These are phyloP conservation scores for Trogon melanurus DNA, from an alignment of 2,113 vertebrate species.

Conservation along the genomic window DNA sequence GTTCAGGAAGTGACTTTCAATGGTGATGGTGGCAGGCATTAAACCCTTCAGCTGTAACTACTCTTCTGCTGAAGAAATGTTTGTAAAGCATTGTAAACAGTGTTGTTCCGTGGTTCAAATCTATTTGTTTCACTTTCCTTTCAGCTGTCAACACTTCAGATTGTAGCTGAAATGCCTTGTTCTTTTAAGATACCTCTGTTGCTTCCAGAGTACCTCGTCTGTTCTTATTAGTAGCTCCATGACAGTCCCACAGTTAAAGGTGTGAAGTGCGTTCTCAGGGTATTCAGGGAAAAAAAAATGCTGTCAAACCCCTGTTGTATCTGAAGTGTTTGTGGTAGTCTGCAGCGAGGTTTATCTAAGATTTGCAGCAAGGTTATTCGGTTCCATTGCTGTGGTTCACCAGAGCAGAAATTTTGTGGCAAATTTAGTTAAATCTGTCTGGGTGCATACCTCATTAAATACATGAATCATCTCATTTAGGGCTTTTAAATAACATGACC, in stretches of 20 bases:
- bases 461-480: background rate
- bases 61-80: slow-evolving; percentile 7
- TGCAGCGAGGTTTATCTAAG: background rate
- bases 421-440: background rate
- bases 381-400: background rate
- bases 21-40: background rate
- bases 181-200: slow-evolving; percentile 9
- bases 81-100: slow-evolving; percentile 45
- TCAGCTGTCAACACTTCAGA: slow-evolving; percentile 57
- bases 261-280: background rate
- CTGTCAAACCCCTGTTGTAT: background rate
- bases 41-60: slow-evolving; percentile 31
- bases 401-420: background rate
- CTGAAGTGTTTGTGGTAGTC: background rate
- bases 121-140: slow-evolving; percentile 58
- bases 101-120: slow-evolving; percentile 37
- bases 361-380: background rate
- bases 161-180: slow-evolving; percentile 32
- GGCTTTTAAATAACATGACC: background rate
- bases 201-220: background rate
- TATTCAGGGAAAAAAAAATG: background rate
- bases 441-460: background rate
- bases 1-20: background rate
- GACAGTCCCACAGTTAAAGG: background rate
- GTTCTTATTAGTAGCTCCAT: background rate